phyloP scores from a whole-genome alignment of 2,797 vertebrate species.

The Sebastes goodei region DNA sequence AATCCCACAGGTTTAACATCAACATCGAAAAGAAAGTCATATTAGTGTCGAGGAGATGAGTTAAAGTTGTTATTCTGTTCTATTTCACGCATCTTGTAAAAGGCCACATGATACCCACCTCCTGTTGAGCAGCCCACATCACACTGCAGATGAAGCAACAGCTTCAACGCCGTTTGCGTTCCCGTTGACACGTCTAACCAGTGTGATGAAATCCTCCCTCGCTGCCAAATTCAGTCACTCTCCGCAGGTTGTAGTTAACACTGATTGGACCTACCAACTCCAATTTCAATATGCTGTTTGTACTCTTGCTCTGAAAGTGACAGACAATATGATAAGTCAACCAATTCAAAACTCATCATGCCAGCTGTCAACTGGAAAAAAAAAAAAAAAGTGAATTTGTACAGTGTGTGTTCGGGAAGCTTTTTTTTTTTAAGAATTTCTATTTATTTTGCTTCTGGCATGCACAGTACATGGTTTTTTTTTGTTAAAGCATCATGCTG shows the following conservation, averaged over 20 bases:
- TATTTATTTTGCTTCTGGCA: background rate
- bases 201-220: slow-evolving; percentile 28
- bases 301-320: background rate
- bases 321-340: slow-evolving; percentile 1
- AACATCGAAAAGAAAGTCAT: background rate
- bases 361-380: background rate
- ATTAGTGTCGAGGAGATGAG: background rate
- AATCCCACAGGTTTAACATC: background rate
- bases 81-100: background rate
- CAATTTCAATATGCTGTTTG: background rate
- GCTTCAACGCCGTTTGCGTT: background rate
- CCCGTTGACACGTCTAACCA: background rate
- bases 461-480: background rate
- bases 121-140: background rate
- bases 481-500: background rate
- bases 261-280: background rate
- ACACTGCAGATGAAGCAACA: slow-evolving; percentile 1
- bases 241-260: background rate
- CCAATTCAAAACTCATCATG: slow-evolving; percentile 8
- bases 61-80: background rate
- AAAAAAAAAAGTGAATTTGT: background rate
- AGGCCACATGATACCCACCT: background rate
- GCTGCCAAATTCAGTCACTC: slow-evolving; percentile 24
- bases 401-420: background rate
- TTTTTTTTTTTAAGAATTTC: background rate